Percentiles rank a stretch among this genome's conserved stretches.
Conservation (phyloP, 2,888 invertebrate genomes). For the Drosophila formosana region DNA sequence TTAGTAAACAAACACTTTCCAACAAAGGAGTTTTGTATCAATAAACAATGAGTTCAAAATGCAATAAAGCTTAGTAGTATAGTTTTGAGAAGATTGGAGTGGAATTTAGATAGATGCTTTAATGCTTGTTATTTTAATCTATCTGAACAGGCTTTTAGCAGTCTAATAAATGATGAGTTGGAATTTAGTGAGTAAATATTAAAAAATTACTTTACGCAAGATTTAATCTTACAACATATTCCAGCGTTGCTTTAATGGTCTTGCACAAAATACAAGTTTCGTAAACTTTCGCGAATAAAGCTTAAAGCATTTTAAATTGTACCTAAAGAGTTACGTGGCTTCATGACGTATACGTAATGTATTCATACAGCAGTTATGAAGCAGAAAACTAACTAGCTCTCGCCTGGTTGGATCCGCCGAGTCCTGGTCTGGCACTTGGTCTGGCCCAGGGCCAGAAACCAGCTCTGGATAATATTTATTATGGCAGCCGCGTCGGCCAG, state of each 20-base stretch:
- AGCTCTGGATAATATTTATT: constrained; percentile 60
- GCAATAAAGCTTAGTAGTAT: background rate
- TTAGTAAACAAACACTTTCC: constrained; percentile 4
- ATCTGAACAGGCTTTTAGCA: background rate
- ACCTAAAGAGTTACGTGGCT: constrained; percentile 13
- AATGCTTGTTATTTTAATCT: background rate
- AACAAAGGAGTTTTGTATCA: background rate
- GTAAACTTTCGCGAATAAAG: background rate
- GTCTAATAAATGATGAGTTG: background rate
- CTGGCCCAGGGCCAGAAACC: constrained; percentile 22
- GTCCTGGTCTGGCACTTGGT: constrained; percentile 10
- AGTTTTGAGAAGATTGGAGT: background rate
- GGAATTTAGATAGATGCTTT: background rate
- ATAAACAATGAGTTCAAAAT: constrained; percentile 4
- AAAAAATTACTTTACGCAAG: background rate
- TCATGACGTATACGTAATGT: constrained; percentile 56
- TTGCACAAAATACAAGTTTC: background rate
- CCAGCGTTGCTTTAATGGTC: background rate
- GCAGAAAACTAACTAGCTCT: constrained; percentile 30
- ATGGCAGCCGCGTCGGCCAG: constrained; percentile 53
- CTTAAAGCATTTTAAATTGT: constrained; percentile 18
- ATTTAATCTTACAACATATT: background rate
- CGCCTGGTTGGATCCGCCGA: constrained; percentile 12
- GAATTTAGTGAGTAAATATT: background rate
- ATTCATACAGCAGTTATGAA: background rate